These are phyloP conservation scores for Pasiphila rectangulata DNA, from an alignment of 2,888 invertebrate genomes.

Conservation along the genomic window DNA sequence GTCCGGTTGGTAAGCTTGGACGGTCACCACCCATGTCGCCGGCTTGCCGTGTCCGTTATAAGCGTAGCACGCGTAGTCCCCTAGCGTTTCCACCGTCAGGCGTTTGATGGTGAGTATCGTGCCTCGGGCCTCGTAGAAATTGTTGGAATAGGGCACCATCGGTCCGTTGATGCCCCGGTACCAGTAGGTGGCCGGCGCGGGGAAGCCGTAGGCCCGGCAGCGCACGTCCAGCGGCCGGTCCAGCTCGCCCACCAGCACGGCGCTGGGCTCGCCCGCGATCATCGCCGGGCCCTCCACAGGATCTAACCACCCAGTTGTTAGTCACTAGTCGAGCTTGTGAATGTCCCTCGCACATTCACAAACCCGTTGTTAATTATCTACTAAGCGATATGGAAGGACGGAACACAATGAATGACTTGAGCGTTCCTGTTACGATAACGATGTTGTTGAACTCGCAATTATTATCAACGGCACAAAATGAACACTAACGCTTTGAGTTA, in stretches of 20 bases:
- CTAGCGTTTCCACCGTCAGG: conserved; percentile 86
- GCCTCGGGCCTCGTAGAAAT: conserved; percentile 86
- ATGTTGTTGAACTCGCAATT: conserved; percentile 3
- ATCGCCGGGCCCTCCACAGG: conserved; percentile 80
- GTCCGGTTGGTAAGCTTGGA: conserved; percentile 87
- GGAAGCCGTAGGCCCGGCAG: conserved; percentile 91
- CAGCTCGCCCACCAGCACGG: conserved; percentile 85
- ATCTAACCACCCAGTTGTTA: conserved; percentile 71
- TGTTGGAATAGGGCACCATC: conserved; percentile 86
- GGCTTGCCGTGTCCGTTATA: conserved; percentile 91
- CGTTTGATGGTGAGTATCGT: conserved; percentile 87
- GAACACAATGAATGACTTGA: conserved; percentile 42
- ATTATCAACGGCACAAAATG: neutral
- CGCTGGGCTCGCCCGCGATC: conserved; percentile 84
- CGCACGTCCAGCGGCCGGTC: conserved; percentile 86
- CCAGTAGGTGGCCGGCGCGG: conserved; percentile 90
- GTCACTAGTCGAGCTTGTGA: conserved; percentile 42
- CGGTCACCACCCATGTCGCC: conserved; percentile 87
- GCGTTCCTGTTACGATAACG: conserved; percentile 33
- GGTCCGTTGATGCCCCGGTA: conserved; percentile 87
- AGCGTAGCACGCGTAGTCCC: conserved; percentile 93
- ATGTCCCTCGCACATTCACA: conserved; percentile 47
- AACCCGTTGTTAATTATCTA: conserved; percentile 53
- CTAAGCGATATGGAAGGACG: conserved; percentile 43
- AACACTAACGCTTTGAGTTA: conserved; percentile 9